Evolutionary conservation across 2,797 vertebrate genomes (phyloP).

Genomic region (Enteromius mattozi): DNA sequence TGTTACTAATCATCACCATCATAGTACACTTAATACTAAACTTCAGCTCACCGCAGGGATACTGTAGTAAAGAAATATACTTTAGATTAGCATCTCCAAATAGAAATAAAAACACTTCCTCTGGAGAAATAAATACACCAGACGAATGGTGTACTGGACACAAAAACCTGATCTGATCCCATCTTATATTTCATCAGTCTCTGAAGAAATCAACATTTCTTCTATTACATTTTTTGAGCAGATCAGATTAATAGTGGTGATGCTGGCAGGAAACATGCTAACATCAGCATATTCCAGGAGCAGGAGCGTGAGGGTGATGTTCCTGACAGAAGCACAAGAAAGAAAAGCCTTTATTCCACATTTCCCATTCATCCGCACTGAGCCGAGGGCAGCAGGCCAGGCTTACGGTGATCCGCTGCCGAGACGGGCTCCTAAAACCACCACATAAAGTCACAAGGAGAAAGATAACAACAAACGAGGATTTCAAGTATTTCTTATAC

Average conservation of each 20-base stretch:
- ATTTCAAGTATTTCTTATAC: not conserved
- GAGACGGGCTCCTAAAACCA: not conserved
- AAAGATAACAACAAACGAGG: not conserved
- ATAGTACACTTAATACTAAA: not conserved
- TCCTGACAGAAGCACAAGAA: conserved; percentile 29
- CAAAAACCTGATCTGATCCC: not conserved
- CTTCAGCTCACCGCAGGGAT: not conserved
- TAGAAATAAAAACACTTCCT: not conserved
- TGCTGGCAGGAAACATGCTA: conserved; percentile 19
- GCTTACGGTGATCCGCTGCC: conserved; percentile 18
- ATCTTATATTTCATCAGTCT: conserved; percentile 8
- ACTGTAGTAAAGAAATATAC: not conserved
- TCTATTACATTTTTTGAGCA: conserved; percentile 8
- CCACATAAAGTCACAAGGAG: conserved; percentile 14
- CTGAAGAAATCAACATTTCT: not conserved
- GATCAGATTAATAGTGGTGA: conserved; percentile 15
- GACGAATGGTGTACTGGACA: not conserved
- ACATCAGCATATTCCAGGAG: conserved; percentile 21
- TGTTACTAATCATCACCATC: not conserved
- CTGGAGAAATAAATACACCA: conserved; percentile 7
- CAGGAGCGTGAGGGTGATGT: conserved; percentile 15
- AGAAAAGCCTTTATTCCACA: conserved; percentile 41
- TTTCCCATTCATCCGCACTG: conserved; percentile 40
- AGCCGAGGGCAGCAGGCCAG: conserved; percentile 24
- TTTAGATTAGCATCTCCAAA: not conserved